phyloP scores from a whole-genome alignment of 2,888 invertebrate genomes.

The Drosophila greeni region DNA sequence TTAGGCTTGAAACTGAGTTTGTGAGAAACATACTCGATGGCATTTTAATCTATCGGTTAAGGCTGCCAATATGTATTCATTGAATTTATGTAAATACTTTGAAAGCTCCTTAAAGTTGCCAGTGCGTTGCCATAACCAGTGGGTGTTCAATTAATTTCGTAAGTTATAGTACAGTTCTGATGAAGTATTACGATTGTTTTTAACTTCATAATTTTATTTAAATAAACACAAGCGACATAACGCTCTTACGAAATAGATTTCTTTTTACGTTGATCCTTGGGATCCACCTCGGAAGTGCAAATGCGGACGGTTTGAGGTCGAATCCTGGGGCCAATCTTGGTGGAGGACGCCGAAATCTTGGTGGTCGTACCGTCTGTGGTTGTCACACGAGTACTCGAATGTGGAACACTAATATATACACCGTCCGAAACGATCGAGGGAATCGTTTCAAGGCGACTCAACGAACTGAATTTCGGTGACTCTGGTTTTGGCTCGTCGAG shows the following conservation, averaged over 20 bases:
- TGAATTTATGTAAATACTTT: neutral
- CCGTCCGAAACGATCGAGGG: neutral
- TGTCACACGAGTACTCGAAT: neutral
- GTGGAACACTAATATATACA: neutral
- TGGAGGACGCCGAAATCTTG: neutral
- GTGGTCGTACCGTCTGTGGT: neutral
- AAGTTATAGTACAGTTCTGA: neutral
- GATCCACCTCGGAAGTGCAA: neutral
- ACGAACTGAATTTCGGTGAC: neutral
- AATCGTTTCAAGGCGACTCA: conserved; percentile 1
- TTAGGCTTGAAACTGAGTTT: neutral
- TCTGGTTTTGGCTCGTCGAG: neutral
- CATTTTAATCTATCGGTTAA: neutral
- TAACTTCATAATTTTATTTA: neutral
- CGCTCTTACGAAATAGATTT: neutral
- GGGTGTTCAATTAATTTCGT: neutral
- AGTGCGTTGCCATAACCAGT: too few species aligned
- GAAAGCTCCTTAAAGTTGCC: neutral
- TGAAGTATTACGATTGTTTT: neutral
- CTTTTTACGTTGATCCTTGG: neutral
- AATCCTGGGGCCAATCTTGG: neutral
- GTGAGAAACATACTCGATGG: neutral
- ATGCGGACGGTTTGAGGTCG: neutral
- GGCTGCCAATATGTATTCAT: too few species aligned
- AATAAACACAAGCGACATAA: neutral